Evolutionary conservation across 2,797 vertebrate genomes (phyloP), one percentile per base, ranked within the genome.

Genomic region (Ispidina lecontei): DNA sequence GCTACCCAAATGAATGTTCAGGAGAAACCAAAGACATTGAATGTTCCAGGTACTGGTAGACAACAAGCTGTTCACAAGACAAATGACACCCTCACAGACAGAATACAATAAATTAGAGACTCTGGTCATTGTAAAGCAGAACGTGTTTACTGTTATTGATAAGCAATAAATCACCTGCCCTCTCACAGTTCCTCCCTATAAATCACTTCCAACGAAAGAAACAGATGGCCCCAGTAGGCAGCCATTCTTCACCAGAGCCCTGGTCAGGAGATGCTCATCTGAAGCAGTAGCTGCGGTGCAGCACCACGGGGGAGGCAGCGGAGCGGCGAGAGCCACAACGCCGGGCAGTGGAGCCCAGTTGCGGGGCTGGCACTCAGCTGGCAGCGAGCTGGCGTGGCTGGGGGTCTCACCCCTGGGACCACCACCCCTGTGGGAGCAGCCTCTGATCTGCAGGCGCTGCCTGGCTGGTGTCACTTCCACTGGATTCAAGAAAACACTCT

Each of bases 161-260:
- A 93, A 96, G 78, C 94, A 95, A 93, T 97, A 96, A 96, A 96
- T 96, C 96, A 96, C 67, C 79, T 88, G 94, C 87, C 87, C 89
- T 90, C 93, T 67, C 90, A 44, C 69, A 94, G 93, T 87, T 92
- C 91, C 74, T 94, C 87, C 93, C 90, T 54, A 96, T 96, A 95
- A 90, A 96, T 97, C 95, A 95, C 88, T 75, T 70, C 41, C 74
- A 91, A 2, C 18, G 88, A 73, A 63, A 60, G 62, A 88, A 97
- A 68, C 65, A 55, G 84, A 95, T 63, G 82, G 60, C 52, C 93
- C 69, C 84, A 93, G 89, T 1, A 21, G 1, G 33, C 68, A 89
- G 85, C 69, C 81, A 60, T 63, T 83, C 86, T 1, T 79, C 81
- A 75, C 9, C 59, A 39, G 28, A 60, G 82, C 12, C 55, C 55